Evolutionary conservation across 2,888 invertebrate species (phyloP), one percentile per base, ranked within the genome.

Genomic region (Teleogryllus oceanicus): DNA sequence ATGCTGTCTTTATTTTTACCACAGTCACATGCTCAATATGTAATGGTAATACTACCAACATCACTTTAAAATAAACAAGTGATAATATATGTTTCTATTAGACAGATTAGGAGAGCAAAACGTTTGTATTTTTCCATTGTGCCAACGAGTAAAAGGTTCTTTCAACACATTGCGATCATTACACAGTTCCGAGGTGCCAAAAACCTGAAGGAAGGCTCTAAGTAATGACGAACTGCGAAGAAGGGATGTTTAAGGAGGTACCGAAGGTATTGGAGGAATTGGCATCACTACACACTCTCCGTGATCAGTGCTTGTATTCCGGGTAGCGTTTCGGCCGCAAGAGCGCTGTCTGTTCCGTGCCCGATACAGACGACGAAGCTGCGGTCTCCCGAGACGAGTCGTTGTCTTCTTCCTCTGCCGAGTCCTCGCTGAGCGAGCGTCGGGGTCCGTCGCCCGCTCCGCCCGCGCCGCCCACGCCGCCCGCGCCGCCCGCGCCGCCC

Each of bases 271-370:
- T 62, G 62, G 62, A 37, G 62, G 62, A 62, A 62, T 13, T 18
- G n/a, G 13, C 62, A n/a, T n/a, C 62, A 62, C 62, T 62, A 18
- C 16, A 13, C 62, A n/a, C 62, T n/a, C 16, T n/a, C 16, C 62
- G 62, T n/a, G 79, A 91, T 92, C 92, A 93, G 92, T 93, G 93
- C 89, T 92, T 93, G 90, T 93, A 93, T 89, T 93, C 93, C 87
- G 92, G 92, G 89, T 92, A 92, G 84, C 90, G 90, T 85, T 90
- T 90, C 50, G 82, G 81, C 74, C 81, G 78, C 37, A 82, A 76
- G 75, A 81, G 78, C n/a, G 83, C 81, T 37, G 80, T 80, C 77
- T 80, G 81, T 79, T 81, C 81, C 49, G 82, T 81, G 62, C 81
- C 82, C 21, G 81, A 80, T 74, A 79, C 81, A 37, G 82, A 81